These are phyloP conservation scores for Mastacembelus armatus DNA, from an alignment of 2,797 vertebrate species.

Conservation along the genomic window DNA sequence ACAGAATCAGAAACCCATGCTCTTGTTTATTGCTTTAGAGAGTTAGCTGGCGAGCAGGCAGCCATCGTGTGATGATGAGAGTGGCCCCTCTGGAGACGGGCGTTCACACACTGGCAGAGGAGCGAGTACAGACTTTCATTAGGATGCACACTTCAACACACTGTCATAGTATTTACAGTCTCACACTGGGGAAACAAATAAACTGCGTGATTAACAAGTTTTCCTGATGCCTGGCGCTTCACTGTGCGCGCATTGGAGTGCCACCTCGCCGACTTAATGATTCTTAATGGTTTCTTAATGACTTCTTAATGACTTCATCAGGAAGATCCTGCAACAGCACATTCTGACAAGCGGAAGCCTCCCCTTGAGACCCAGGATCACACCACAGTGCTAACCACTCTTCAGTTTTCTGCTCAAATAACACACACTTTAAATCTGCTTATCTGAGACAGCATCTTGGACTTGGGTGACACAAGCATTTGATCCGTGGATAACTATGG, in stretches of 20 bases:
- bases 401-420: slow-evolving; percentile 69
- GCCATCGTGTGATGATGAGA: slow-evolving; percentile 75
- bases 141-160: slow-evolving; percentile 77
- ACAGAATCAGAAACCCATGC: slow-evolving; percentile 58
- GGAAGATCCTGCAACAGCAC: slow-evolving; percentile 82
- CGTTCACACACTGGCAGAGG: slow-evolving; percentile 65
- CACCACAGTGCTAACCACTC: slow-evolving; percentile 57
- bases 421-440: slow-evolving; percentile 74
- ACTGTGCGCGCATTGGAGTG: slow-evolving; percentile 69
- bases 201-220: slow-evolving; percentile 87
- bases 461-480: slow-evolving; percentile 66
- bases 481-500: slow-evolving; percentile 68
- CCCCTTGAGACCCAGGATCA: slow-evolving; percentile 78
- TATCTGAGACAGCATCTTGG: slow-evolving; percentile 67
- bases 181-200: slow-evolving; percentile 84
- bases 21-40: slow-evolving; percentile 78
- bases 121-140: slow-evolving; percentile 76
- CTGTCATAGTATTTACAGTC: slow-evolving; percentile 82
- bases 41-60: slow-evolving; percentile 67
- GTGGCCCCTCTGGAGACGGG: slow-evolving; percentile 72
- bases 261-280: slow-evolving; percentile 86
- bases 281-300: slow-evolving; percentile 88
- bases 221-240: slow-evolving; percentile 76
- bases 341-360: slow-evolving; percentile 77
- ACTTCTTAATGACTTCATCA: slow-evolving; percentile 89